A percentile compares a stretch with the other conserved stretches of the same genome.
phyloP scores from a whole-genome alignment of 2,113 vertebrate genomes.

The Aphelocoma coerulescens region DNA sequence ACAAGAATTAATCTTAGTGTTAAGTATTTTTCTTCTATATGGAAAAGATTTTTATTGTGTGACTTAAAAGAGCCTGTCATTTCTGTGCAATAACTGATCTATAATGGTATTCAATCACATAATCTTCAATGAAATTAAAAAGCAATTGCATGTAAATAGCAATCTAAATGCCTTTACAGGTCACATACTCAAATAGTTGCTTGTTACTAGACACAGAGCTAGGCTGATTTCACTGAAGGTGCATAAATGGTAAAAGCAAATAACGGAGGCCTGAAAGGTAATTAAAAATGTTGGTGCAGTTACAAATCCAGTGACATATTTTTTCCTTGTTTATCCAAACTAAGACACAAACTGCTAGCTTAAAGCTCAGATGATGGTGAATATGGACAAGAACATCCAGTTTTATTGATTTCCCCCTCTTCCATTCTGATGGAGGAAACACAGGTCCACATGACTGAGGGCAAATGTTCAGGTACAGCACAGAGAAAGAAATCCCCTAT shows the following conservation, averaged over 20 bases:
- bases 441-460: not conserved
- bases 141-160: rapidly evolving
- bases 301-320: not conserved
- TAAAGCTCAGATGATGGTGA: not conserved
- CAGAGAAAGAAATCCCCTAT: not conserved
- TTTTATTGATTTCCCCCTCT: not conserved
- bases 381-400: not conserved
- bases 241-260: not conserved
- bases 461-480: not conserved
- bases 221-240: not conserved
- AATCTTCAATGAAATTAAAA: not conserved
- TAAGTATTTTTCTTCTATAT: not conserved
- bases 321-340: not conserved
- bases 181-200: not conserved
- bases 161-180: not conserved
- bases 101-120: not conserved
- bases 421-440: not conserved
- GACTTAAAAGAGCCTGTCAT: not conserved
- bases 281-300: not conserved
- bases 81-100: not conserved
- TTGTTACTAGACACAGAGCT: not conserved
- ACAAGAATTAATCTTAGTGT: not conserved
- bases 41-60: not conserved
- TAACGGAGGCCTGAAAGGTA: not conserved
- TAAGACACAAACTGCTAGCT: not conserved